These are phyloP conservation scores for Urophycis tenuis DNA, from an alignment of 2,797 vertebrate genomes.

Conservation along the genomic window DNA sequence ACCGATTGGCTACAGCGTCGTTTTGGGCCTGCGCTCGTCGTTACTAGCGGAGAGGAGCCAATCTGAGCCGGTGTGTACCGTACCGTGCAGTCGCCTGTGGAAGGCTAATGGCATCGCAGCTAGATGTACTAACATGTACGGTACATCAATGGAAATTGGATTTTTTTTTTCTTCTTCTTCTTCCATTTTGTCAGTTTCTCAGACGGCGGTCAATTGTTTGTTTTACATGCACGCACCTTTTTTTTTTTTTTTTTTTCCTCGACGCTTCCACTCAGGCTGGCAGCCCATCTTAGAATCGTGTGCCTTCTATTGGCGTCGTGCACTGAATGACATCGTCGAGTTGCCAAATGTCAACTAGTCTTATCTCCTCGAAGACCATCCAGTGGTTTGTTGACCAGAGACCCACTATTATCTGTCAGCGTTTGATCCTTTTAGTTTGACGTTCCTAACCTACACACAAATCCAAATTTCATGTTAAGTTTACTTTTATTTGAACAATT, in stretches of 20 bases:
- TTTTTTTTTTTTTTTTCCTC: neutral
- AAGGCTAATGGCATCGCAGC: neutral
- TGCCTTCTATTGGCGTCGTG: neutral
- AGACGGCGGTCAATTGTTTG: neutral
- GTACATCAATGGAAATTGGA: neutral
- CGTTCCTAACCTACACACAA: neutral
- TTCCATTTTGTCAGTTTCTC: neutral
- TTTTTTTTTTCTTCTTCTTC: neutral
- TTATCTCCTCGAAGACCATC: neutral
- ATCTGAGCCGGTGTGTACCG: neutral
- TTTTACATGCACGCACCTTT: neutral
- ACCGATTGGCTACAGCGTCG: constrained; percentile 16
- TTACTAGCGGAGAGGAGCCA: neutral
- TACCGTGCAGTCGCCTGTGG: neutral
- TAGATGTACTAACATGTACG: neutral
- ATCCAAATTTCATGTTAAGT: neutral
- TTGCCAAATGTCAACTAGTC: neutral
- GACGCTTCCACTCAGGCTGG: neutral
- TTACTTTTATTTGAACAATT: neutral
- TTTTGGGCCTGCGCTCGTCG: constrained; percentile 37
- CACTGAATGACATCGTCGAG: neutral
- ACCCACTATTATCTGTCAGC: neutral
- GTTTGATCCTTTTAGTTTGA: neutral
- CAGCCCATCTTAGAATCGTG: neutral
- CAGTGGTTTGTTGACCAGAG: neutral